Conservation (phyloP, 2,113 vertebrate genomes). For the Notechis scutatus region DNA sequence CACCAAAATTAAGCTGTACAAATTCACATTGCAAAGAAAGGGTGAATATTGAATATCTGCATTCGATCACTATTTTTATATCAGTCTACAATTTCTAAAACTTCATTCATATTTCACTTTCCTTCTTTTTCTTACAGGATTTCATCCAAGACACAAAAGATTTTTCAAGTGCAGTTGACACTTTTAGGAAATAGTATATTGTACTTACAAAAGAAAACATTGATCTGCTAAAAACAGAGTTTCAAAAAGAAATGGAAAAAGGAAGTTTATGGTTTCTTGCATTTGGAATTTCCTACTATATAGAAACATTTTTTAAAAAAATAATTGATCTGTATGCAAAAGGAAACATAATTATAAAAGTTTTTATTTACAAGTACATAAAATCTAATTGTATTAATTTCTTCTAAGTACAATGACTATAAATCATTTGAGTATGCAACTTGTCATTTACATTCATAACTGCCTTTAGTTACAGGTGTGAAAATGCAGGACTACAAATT, state of each 20-base stretch:
- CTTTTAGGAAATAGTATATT: neutral
- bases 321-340: slow-evolving; percentile 29
- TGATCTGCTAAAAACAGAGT: slow-evolving; percentile 36
- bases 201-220: slow-evolving; percentile 26
- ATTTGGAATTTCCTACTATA: slow-evolving; percentile 47
- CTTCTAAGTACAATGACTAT: neutral
- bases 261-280: slow-evolving; percentile 38
- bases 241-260: slow-evolving; percentile 41
- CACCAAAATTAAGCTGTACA: neutral
- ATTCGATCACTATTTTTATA: neutral
- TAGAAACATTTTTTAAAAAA: slow-evolving; percentile 33
- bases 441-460: neutral
- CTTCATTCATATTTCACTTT: neutral
- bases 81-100: neutral
- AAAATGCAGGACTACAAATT: neutral
- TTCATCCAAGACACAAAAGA: neutral
- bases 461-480: neutral
- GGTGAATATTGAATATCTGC: neutral
- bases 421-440: neutral
- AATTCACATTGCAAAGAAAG: neutral
- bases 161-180: neutral
- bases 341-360: slow-evolving; percentile 30
- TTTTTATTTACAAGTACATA: slow-evolving; percentile 40
- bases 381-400: neutral
- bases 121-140: neutral